Conservation (phyloP, 2,113 vertebrate genomes). For the Siphamia tubifer region DNA sequence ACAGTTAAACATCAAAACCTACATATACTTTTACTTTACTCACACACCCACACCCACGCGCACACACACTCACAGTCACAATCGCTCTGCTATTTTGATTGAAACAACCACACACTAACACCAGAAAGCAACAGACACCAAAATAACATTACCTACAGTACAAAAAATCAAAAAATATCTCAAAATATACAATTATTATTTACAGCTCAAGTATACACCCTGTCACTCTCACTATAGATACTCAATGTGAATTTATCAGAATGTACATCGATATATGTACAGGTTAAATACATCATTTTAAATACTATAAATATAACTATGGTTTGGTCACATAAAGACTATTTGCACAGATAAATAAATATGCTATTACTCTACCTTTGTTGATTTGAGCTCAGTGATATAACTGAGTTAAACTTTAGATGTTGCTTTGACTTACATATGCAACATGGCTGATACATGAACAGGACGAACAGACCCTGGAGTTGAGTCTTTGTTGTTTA, state of each 20-base stretch:
- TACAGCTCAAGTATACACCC: slow-evolving; percentile 85
- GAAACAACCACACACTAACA: slow-evolving; percentile 61
- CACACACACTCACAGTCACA: slow-evolving; percentile 16
- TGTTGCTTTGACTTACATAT: slow-evolving; percentile 25
- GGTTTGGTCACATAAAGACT: slow-evolving; percentile 75
- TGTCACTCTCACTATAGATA: slow-evolving; percentile 81
- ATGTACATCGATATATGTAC: slow-evolving; percentile 92
- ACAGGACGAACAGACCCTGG: slow-evolving; percentile 64
- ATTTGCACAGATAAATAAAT: slow-evolving; percentile 69
- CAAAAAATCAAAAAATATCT: slow-evolving; percentile 84
- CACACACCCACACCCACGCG: slow-evolving; percentile 25
- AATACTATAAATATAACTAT: slow-evolving; percentile 83
- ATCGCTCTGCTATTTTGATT: slow-evolving; percentile 23
- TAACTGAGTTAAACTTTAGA: slow-evolving; percentile 20
- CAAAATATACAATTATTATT: slow-evolving; percentile 85
- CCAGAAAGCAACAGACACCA: slow-evolving; percentile 56
- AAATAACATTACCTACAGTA: slow-evolving; percentile 67
- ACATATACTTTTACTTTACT: slow-evolving; percentile 57
- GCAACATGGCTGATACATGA: slow-evolving; percentile 35
- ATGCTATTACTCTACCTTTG: slow-evolving; percentile 47
- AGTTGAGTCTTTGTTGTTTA: slow-evolving; percentile 42
- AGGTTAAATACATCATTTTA: slow-evolving; percentile 88
- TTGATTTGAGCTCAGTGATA: slow-evolving; percentile 29
- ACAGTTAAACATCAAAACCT: slow-evolving; percentile 65
- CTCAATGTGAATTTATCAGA: slow-evolving; percentile 85